These are phyloP conservation scores for Elachura formosa DNA, from an alignment of 2,113 vertebrate species.

Conservation along the genomic window DNA sequence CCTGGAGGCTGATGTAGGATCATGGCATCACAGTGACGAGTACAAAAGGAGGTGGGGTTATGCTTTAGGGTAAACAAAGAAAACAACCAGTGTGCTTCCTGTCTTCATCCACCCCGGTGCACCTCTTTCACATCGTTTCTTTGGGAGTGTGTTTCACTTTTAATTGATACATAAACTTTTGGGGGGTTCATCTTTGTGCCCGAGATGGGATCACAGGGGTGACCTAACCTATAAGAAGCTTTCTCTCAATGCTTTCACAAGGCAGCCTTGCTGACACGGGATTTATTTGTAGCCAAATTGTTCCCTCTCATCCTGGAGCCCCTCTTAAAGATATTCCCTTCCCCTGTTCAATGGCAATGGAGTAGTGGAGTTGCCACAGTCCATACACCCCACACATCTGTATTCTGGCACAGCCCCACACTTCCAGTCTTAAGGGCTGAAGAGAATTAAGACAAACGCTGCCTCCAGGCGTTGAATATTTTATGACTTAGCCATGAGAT, in stretches of 20 bases:
- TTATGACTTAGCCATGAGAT: background rate
- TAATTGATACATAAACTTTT: background rate
- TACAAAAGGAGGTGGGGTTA: background rate
- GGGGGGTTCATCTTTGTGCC: background rate
- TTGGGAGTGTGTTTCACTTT: background rate
- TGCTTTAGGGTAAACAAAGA: background rate
- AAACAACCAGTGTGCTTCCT: background rate
- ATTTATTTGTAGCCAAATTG: background rate
- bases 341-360: background rate
- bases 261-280: background rate
- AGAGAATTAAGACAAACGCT: background rate
- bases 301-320: background rate
- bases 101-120: background rate
- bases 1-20: background rate
- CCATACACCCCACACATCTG: background rate
- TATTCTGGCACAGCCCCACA: background rate
- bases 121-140: background rate
- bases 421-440: background rate
- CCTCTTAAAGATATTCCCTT: background rate
- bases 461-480: background rate
- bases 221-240: background rate
- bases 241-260: background rate
- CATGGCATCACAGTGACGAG: fast-evolving
- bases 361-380: background rate
- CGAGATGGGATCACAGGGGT: background rate